Base-by-base conservation (phyloP, 2,797 vertebrate species). In the Valencia hispanica region DNA sequence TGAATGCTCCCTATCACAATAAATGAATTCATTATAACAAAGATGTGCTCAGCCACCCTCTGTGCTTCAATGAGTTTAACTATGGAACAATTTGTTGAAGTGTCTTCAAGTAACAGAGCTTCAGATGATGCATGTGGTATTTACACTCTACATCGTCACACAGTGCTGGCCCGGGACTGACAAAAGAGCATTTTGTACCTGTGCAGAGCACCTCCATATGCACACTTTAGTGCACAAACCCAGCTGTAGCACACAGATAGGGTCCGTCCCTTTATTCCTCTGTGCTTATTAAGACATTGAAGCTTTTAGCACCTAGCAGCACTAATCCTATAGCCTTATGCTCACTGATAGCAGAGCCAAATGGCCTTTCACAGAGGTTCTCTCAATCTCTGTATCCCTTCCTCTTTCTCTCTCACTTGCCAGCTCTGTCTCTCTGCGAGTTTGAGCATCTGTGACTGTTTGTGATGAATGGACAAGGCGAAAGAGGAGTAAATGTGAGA, bases 311-410 rank as follows among this genome's bases (percentile, higher is more conserved):
- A 93, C 91, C 93, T 91, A 92, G 88, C 90, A 92, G 92, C 84
- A 92, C 89, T 92, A 93, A 93, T 93, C 92, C 92, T 91, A 88
- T 85, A 87, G 91, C 92, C 91, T 87, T 89, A 91, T 92, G 91
- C 79, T 91, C 86, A 75, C 88, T 86, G 87, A 78, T 74, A 72
- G 83, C n/a, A 48, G 70, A 82, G 92, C 88, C 92, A 92, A 93
- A 88, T 81, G 82, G 88, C 89, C 87, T 87, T 81, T 86, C 82
- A 87, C 71, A 71, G 85, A 84, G 61, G 73, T 82, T 84, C 76
- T 43, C 70, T 55, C 59, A n/a, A 76, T 66, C 80, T 45, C 68
- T 34, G 45, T 50, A 30, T 57, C 57, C 47, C 70, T 70, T 70
- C 39, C 72, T 74, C 63, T 18, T 69, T 69, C 32, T 70, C 70